Evolutionary conservation across 1,140 invertebrate species (phyloP), one percentile per base, ranked within the genome.

Genomic region (Solen grandis): DNA sequence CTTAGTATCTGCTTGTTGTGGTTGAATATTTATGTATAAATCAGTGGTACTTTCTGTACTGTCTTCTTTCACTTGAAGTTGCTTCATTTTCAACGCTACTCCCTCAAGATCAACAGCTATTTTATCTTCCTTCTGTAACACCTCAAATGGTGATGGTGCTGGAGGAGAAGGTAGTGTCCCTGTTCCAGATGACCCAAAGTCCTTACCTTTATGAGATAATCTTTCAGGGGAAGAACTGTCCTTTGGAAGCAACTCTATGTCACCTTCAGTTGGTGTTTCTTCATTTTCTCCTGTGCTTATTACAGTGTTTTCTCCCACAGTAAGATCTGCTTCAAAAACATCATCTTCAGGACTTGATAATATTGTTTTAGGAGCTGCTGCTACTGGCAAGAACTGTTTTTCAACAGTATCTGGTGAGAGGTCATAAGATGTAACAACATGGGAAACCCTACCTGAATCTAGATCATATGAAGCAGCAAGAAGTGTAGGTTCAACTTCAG

Each of bases 271-370:
- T 31, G 78, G 66, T 36, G 75, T 75, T 33, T 68, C 25, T 54
- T 75, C 70, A 72, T 63, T 78, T 62, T 59, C 54, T n/a, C n/a
- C n/a, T 10, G 41, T 19, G 19, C 41, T 46, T 19, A 50, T 54
- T 33, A 63, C 19, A 50, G 65, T 70, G 52, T 36, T 70, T 57
- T 77, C 74, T 31, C 62, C 74, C 66, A 70, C 59, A 16, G 68
- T 70, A 0, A 72, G 90, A 77, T 94, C 93, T 75, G 89, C 90
- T 85, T 94, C 94, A 92, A 94, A 94, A 10, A 93, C 93, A 86
- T 94, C 94, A 87, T 93, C 91, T 74, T 93, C 86, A 54, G 89
- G 91, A 60, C 90, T 91, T 16, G 91, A 92, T 8, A 92, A 82
- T 65, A 92, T 90, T 57, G 89, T 85, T 74, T 92, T 92, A n/a